Conservation (phyloP, 2,113 vertebrate species). For the Parus major region DNA sequence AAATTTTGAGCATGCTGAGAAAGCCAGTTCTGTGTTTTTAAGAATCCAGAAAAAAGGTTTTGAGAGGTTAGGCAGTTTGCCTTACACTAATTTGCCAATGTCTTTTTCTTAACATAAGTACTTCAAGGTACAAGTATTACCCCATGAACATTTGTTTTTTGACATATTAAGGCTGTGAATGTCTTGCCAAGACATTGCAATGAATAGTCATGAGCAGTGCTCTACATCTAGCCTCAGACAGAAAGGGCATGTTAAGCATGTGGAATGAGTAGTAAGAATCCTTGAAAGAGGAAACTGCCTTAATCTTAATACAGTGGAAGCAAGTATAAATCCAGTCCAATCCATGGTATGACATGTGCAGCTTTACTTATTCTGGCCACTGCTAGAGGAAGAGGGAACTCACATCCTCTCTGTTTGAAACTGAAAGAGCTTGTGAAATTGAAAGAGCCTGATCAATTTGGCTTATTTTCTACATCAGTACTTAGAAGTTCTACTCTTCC, state of each 20-base stretch:
- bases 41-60: neutral
- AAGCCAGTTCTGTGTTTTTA: neutral
- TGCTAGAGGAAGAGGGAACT: neutral
- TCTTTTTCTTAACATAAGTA: neutral
- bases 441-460: neutral
- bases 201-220: neutral
- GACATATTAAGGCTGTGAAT: neutral
- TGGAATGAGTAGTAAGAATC: neutral
- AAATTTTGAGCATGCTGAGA: neutral
- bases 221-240: neutral
- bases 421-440: neutral
- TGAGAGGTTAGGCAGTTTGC: neutral
- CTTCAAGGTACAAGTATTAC: neutral
- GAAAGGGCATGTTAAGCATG: neutral
- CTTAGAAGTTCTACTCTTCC: neutral
- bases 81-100: neutral
- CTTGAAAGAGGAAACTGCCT: neutral
- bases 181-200: neutral
- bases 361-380: neutral
- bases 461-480: neutral
- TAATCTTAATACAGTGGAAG: neutral
- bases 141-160: neutral
- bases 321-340: accelerated
- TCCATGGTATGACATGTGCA: neutral
- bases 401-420: neutral